Percentiles rank a stretch among this genome's conserved stretches.
These are phyloP conservation scores for Ptiloglossa arizonensis DNA, from an alignment of 1,140 invertebrate species.

Conservation along the genomic window DNA sequence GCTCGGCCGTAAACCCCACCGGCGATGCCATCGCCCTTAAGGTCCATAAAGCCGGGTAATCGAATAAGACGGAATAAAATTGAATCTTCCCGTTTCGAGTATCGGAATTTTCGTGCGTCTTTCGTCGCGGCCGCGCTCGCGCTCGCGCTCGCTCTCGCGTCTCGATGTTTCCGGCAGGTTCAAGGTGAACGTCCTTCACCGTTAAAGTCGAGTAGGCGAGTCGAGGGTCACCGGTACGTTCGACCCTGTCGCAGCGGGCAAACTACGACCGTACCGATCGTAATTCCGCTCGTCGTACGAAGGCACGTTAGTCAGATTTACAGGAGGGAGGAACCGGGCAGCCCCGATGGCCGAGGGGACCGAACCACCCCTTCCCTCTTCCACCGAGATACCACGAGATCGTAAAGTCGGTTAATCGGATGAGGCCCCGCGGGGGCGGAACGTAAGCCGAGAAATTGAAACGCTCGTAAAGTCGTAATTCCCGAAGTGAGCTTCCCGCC, in stretches of 20 bases:
- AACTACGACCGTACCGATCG: not conserved
- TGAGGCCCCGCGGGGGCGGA: constrained; percentile 58
- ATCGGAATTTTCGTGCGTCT: not conserved
- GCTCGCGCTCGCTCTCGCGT: too few species aligned
- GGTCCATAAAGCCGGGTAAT: constrained; percentile 56
- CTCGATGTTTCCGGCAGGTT: constrained; percentile 19
- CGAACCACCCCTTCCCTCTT: constrained; percentile 39
- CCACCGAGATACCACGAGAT: constrained; percentile 53
- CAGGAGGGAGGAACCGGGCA: not conserved
- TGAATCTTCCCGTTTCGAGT: constrained; percentile 25
- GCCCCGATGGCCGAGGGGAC: constrained; percentile 18
- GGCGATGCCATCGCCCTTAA: constrained; percentile 37
- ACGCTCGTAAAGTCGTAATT: constrained; percentile 69
- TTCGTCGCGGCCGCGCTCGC: not conserved
- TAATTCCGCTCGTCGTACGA: constrained; percentile 6
- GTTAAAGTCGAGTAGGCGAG: too few species aligned
- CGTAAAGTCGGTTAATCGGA: constrained; percentile 75
- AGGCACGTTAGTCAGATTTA: constrained; percentile 54
- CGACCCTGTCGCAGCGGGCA: constrained; percentile 14
- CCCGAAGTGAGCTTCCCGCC: constrained; percentile 1
- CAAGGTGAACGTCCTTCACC: not conserved
- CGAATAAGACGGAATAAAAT: constrained; percentile 57
- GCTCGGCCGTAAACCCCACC: constrained; percentile 45
- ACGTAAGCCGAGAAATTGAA: constrained; percentile 64
- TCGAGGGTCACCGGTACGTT: constrained; percentile 39